Evolutionary conservation across 2,113 vertebrate species (phyloP), one percentile per base, ranked within the genome.

Genomic region (Tachuris rubrigastra): DNA sequence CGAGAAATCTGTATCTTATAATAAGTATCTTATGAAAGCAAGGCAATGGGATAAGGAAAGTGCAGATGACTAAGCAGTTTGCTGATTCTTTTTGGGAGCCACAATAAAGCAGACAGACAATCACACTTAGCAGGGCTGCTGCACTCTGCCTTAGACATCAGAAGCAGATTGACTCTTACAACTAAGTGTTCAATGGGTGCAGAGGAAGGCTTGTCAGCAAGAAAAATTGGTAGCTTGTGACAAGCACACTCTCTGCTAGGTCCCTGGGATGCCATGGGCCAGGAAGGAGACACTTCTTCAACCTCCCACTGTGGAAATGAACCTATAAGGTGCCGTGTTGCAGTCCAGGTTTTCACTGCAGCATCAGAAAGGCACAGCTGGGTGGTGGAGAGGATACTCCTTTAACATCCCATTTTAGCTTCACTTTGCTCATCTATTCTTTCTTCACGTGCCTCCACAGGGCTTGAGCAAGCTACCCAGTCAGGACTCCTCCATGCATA

Each of bases 11-110:
- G 35, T 20, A n/a, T n/a, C n/a, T n/a, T n/a, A n/a, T n/a, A n/a
- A n/a, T 24, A 85, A 5, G 0, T 0, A 37, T n/a, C 8, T 66
- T 62, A 53, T 5, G 11, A 52, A n/a, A 87, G 5, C 2, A 55
- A 47, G 42, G 44, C 37, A 52, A 1, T 19, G 8, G 19, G 15
- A 16, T 49, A 63, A 91, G 28, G 49, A 60, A 72, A 65, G 28
- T 46, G 9, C 49, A 76, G 25, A 9, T 14, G 44, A 31, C 23
- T 35, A 83, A 66, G 37, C 1, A 4, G 31, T 66, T 65, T 69
- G n/a, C 44, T 66, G 46, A 60, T 49, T 87, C 86, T 90, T 52
- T 31, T 23, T 31, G 41, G 20, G 46, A 89, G 22, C 10, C 58
- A 27, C 39, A 81, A 62, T 27, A 55, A 74, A 86, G 33, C 12